These are phyloP conservation scores for Dicentrarchus labrax DNA, from an alignment of 2,113 vertebrate genomes.

Conservation along the genomic window DNA sequence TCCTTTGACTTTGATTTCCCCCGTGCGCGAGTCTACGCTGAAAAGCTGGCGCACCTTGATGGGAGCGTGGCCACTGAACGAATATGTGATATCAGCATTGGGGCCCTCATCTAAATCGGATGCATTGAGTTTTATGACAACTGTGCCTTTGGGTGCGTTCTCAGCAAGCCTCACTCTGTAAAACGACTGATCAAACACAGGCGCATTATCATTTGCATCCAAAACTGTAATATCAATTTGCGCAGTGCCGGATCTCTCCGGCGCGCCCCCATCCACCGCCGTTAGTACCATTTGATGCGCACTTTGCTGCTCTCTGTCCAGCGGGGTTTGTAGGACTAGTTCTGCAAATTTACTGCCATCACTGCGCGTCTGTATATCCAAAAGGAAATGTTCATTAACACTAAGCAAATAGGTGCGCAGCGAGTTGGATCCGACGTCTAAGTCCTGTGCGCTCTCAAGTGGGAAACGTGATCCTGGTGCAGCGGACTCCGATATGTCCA, in stretches of 20 bases:
- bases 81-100: conserved; percentile 82
- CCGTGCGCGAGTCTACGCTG: conserved; percentile 79
- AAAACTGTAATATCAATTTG: conserved; percentile 80
- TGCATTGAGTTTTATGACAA: conserved; percentile 83
- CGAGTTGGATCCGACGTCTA: conserved; percentile 80
- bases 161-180: conserved; percentile 80
- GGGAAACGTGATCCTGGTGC: conserved; percentile 80
- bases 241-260: conserved; percentile 80
- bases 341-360: conserved; percentile 83
- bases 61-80: conserved; percentile 82
- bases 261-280: conserved; percentile 79
- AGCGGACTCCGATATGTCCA: conserved; percentile 82
- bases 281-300: conserved; percentile 82
- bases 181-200: conserved; percentile 81
- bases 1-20: conserved; percentile 84
- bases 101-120: conserved; percentile 82
- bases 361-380: conserved; percentile 82
- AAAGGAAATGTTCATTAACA: conserved; percentile 80
- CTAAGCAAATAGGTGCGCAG: conserved; percentile 80
- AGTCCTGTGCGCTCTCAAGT: conserved; percentile 82
- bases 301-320: conserved; percentile 80
- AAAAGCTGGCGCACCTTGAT: conserved; percentile 83
- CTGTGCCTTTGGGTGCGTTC: conserved; percentile 79
- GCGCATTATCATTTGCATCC: conserved; percentile 83
- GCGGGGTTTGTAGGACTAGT: conserved; percentile 71